Evolutionary conservation across 2,888 invertebrate species (phyloP), one percentile per base, ranked within the genome.

Genomic region (Pterostichus madidus): DNA sequence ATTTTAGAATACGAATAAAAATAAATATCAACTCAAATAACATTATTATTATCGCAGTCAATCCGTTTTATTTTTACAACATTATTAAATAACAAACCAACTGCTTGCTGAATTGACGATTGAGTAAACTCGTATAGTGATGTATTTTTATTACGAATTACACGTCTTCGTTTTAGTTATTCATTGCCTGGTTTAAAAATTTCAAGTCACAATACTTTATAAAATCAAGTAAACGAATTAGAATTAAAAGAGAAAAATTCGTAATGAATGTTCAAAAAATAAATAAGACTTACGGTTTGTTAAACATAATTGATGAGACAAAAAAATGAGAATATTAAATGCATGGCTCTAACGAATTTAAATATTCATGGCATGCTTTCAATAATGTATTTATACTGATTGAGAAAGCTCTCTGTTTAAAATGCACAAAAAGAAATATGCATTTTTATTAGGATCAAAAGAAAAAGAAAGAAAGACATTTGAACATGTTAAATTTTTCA

Each of bases 331-430:
- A 59, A 53, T 75, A 68, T 79, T 79, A 79, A 81, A 73, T 59
- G 59, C 44, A 73, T 35, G 49, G 32, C 35, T 81, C 73, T 81
- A 81, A 81, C 81, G 81, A 81, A 81, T 81, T 81, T 81, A 81
- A 81, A 81, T 81, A 81, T 81, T 81, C 81, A 81, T 81, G 53
- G 81, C 81, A 24, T 81, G 81, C 56, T 75, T 81, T 61, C 75
- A 61, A 81, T 81, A 81, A 81, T 81, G 61, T 81, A 81, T 68
- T 81, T 81, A 81, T 59, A 49, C 31, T 81, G 81, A 81, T 81
- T 81, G 73, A 44, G 35, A 31, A 39, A 7, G 68, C 44, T 44
- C 10, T 17, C 46, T 71, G 46, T 44, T 71, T 44, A 71, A 71
- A 71, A 71, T 71, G 68, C 46, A 71, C 68, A 71, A 71, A 71